Base-by-base conservation (phyloP, 2,888 invertebrate species). In the Acholoe squamosa region DNA sequence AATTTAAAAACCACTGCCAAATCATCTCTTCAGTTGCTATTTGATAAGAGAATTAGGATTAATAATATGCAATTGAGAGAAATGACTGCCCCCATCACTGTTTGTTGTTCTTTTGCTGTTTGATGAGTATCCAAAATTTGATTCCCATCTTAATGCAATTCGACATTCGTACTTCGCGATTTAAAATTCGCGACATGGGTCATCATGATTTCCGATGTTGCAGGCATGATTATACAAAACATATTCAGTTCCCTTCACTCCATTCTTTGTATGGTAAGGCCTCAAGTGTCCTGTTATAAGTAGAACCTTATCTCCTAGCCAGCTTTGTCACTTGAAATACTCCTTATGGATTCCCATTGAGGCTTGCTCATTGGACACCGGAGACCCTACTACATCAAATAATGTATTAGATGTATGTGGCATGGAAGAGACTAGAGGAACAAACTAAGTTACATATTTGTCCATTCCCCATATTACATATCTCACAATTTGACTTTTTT, bases 391-490 rank as follows among this genome's bases (percentile, higher is more conserved):
- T 19, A 80, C 80, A 80, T 1, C 80, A 80, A 43, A 3, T 31
- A 76, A 71, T 71, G 43, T 80, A 43, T 80, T 80, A 43, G 33
- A 80, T 25, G 22, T 34, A 0, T 80, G 80, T 80, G 80, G 80
- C 80, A 80, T 80, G 80, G 10, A 34, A 34, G 80, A 80, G 80
- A 43, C 10, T 10, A 71, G 71, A 28, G 3, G 28, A 71, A 71
- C 25, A 71, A 3, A 28, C 25, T 14, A n/a, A 28, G 7, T 14
- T 43, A 43, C 5, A 43, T 43, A 43, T 43, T 43, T 43, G 10
- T 43, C 16, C 22, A 16, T 80, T 22, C 14, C 34, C 34, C 16
- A 10, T 80, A 28, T 80, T 33, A 22, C 14, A 80, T 34, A n/a
- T 14, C 43, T 80, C 80, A n/a, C 12, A 80, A 14, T 80, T 80